phyloP scores from a whole-genome alignment of 2,797 vertebrate species.

The Acomys russatus region DNA sequence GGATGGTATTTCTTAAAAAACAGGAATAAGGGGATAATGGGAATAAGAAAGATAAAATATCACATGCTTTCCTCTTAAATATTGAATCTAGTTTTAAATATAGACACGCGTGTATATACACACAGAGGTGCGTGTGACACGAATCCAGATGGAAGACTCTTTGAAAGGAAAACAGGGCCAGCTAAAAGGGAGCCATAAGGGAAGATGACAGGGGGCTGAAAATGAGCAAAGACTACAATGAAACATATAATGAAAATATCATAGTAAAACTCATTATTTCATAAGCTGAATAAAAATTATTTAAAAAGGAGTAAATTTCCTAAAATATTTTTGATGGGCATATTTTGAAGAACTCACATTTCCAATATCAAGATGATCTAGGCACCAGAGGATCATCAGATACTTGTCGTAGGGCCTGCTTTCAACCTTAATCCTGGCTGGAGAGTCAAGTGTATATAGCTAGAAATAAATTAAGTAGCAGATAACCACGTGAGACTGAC shows the following conservation, averaged over 20 bases:
- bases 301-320: background rate
- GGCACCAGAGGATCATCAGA: background rate
- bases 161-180: background rate
- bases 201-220: background rate
- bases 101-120: background rate
- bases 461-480: background rate
- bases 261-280: background rate
- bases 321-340: constrained; percentile 6
- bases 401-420: background rate
- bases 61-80: background rate
- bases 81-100: background rate
- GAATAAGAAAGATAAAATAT: background rate
- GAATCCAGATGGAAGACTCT: too few relatives aligned
- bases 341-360: background rate
- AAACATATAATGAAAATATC: background rate
- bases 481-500: background rate
- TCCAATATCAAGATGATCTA: background rate
- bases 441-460: background rate
- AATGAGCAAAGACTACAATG: background rate
- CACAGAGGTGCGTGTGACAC: background rate
- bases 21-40: background rate
- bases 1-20: background rate
- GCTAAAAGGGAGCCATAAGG: background rate
- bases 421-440: background rate
- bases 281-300: background rate